Percentiles rank a stretch among this genome's conserved stretches.
Evolutionary conservation across 2,888 invertebrate species (phyloP).

Genomic region (Metopia argyrocephala): DNA sequence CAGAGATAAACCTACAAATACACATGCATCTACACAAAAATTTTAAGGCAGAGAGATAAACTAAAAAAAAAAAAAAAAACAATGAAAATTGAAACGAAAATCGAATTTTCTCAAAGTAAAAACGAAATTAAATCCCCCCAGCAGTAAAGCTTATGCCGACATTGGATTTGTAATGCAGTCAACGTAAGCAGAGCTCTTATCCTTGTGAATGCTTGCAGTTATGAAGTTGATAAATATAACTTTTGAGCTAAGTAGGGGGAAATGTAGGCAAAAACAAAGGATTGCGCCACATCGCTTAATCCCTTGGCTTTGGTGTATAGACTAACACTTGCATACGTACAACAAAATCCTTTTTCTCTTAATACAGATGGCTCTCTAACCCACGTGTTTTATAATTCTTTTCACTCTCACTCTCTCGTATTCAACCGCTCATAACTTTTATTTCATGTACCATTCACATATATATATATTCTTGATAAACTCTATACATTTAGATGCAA

Average conservation of each 20-base stretch:
- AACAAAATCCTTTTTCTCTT: not conserved
- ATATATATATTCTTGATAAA: conserved; percentile 25
- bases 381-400: not conserved
- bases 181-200: conserved; percentile 60
- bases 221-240: no score
- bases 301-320: conserved; percentile 58
- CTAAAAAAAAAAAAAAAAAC: conserved; percentile 31
- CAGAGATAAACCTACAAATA: conserved; percentile 30
- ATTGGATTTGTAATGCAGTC: conserved; percentile 63
- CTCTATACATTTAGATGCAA: conserved; percentile 13
- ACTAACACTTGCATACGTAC: not conserved
- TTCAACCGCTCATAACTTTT: not conserved
- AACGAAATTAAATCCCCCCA: conserved; percentile 63
- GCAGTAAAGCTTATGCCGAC: conserved; percentile 56
- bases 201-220: conserved; percentile 18
- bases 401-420: conserved; percentile 12
- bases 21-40: conserved; percentile 17
- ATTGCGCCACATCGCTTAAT: conserved; percentile 58
- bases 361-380: not conserved
- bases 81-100: conserved; percentile 19
- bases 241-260: no score
- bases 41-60: conserved; percentile 16
- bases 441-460: not conserved
- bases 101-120: conserved; percentile 58
- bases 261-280: conserved; percentile 1